These are phyloP conservation scores for Eutrigla gurnardus DNA, from an alignment of 2,797 vertebrate genomes.

Conservation along the genomic window DNA sequence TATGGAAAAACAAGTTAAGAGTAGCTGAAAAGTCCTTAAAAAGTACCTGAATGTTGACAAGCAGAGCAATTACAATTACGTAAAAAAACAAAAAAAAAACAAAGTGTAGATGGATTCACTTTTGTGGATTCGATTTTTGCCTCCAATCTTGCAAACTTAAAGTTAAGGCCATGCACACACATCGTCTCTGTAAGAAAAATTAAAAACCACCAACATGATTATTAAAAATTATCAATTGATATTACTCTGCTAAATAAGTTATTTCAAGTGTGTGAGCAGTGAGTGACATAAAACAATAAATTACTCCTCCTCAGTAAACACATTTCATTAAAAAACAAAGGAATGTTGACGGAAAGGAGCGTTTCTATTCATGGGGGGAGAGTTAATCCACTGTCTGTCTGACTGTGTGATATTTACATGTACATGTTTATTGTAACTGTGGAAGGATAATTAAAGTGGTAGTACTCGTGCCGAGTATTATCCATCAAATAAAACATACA, in stretches of 20 bases:
- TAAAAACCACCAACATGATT: constrained; percentile 11
- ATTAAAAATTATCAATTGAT: constrained; percentile 17
- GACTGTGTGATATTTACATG: constrained; percentile 64
- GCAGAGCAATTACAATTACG: constrained; percentile 39
- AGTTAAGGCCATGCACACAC: constrained; percentile 19
- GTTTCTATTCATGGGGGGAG: constrained; percentile 25
- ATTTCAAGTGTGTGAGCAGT: constrained; percentile 40
- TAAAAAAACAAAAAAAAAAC: constrained; percentile 56
- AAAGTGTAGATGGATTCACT: constrained; percentile 37
- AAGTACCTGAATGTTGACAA: constrained; percentile 30
- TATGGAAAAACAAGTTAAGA: constrained; percentile 42
- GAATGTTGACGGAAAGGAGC: constrained; percentile 40
- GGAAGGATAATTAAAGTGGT: constrained; percentile 32
- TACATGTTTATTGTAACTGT: constrained; percentile 32
- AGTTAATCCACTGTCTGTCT: constrained; percentile 16
- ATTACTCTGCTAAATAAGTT: constrained; percentile 35
- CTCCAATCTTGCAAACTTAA: constrained; percentile 31
- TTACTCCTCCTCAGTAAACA: constrained; percentile 28
- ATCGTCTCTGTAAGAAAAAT: constrained; percentile 5
- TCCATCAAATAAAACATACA: constrained; percentile 57
- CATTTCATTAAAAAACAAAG: constrained; percentile 41
- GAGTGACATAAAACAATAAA: constrained; percentile 41
- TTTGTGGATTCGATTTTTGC: constrained; percentile 25
- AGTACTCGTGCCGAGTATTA: constrained; percentile 36
- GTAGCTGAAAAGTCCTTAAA: constrained; percentile 13